Base-by-base conservation (phyloP, 2,888 invertebrate genomes). In the Glyphotaelius pellucidus region DNA sequence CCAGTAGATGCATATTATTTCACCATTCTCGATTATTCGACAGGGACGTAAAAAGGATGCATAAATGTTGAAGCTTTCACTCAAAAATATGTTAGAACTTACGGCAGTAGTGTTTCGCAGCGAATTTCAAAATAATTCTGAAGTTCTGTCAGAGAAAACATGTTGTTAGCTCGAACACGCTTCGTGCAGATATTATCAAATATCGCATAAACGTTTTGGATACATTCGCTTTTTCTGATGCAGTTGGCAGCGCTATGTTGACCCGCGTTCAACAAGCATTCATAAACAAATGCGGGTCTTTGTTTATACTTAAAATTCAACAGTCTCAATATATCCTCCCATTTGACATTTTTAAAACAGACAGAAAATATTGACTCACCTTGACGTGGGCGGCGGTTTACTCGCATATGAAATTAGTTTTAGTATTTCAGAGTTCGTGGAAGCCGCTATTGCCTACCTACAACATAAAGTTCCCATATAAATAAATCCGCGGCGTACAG, bases 361-460 rank as follows among this genome's bases (percentile, higher is more conserved):
- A 81, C 81, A 31, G 31, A 81, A 81, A 81, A 81, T 81, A 81
- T 81, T 81, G 81, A 81, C 81, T 81, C 81, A 81, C 81, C 15
- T 81, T 81, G 81, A 19, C 32, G 32, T 81, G 81, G 81, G 81
- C 32, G 81, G 30, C 32, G 19, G 67, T 81, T 32, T 81, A 14
- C 81, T 81, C 81, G 30, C 32, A 32, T 67, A 67, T 67, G 67
- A 67, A 67, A 67, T 67, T 67, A 67, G 67, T n/a, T 67, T 80
- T 81, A 30, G 32, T 81, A 32, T 81, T 81, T 80, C 30, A 32
- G 81, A 81, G 32, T 81, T 81, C 81, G 81, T 31, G 32, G 81
- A 81, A 81, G 32, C 81, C 81, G 32, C 31, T 12, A 31, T 31
- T 81, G 30, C 19, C n/a, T 67, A 7, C n/a, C 67, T 9, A n/a